Conservation (phyloP, 2,888 invertebrate species). For the Spisula subtruncata region DNA sequence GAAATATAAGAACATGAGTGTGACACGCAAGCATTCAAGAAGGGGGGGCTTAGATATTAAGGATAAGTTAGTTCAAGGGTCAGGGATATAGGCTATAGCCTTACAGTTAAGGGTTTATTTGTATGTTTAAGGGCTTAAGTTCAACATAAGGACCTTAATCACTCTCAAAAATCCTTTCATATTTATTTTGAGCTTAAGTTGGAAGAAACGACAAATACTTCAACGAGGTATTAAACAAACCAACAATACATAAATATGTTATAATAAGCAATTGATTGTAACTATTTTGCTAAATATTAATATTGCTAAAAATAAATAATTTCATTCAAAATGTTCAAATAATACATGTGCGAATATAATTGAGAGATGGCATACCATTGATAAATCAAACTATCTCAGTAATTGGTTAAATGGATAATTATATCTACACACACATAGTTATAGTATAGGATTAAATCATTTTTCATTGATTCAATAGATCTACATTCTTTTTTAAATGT, state of each 20-base stretch:
- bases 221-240: too few species aligned
- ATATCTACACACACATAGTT: too few species aligned
- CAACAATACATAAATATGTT: too few species aligned
- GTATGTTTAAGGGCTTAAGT: constrained; percentile 25
- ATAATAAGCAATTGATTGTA: too few species aligned
- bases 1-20: neutral
- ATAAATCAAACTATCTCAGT: neutral
- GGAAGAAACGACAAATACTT: neutral
- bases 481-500: neutral
- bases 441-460: neutral
- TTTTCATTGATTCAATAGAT: neutral
- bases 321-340: too few species aligned
- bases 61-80: constrained; percentile 6
- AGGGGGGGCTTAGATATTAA: constrained; percentile 16
- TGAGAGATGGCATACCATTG: neutral
- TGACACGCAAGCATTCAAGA: neutral
- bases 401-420: neutral
- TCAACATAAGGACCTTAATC: neutral
- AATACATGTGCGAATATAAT: too few species aligned
- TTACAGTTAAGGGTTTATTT: neutral
- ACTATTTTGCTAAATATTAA: too few species aligned
- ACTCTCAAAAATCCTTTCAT: neutral
- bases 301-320: too few species aligned
- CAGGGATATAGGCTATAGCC: neutral
- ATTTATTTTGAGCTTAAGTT: neutral